These are phyloP conservation scores for Charina bottae DNA, from an alignment of 2,113 vertebrate species.

Conservation along the genomic window DNA sequence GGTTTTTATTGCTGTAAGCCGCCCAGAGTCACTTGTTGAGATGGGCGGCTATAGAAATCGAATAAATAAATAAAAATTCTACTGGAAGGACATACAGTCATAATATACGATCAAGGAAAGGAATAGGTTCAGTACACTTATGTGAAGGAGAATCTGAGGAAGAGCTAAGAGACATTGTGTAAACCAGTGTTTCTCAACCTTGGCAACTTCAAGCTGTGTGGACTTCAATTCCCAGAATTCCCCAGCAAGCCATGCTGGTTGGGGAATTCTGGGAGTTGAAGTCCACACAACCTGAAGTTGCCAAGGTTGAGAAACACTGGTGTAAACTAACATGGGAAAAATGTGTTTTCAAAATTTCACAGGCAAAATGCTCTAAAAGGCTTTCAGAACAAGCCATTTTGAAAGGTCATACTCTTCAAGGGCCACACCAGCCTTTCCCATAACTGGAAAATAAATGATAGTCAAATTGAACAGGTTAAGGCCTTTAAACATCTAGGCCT, in stretches of 20 bases:
- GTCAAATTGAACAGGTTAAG: not conserved
- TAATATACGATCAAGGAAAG: not conserved
- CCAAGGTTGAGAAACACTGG: too few species aligned
- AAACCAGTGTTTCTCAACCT: too few species aligned
- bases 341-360: not conserved
- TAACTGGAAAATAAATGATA: not conserved
- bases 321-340: not conserved
- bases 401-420: not conserved
- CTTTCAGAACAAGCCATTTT: not conserved
- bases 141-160: not conserved
- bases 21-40: too few species aligned
- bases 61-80: too few species aligned
- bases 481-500: not conserved
- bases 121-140: not conserved
- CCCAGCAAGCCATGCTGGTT: too few species aligned
- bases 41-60: too few species aligned
- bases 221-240: too few species aligned
- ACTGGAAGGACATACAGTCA: too few species aligned
- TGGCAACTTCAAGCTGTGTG: too few species aligned
- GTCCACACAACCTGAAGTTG: too few species aligned
- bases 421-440: not conserved
- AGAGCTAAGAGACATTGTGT: not conserved
- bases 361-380: not conserved
- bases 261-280: too few species aligned
- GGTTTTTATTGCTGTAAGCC: too few species aligned